Evolutionary conservation across 2,888 invertebrate genomes (phyloP).

Genomic region (Dascillus cervinus): DNA sequence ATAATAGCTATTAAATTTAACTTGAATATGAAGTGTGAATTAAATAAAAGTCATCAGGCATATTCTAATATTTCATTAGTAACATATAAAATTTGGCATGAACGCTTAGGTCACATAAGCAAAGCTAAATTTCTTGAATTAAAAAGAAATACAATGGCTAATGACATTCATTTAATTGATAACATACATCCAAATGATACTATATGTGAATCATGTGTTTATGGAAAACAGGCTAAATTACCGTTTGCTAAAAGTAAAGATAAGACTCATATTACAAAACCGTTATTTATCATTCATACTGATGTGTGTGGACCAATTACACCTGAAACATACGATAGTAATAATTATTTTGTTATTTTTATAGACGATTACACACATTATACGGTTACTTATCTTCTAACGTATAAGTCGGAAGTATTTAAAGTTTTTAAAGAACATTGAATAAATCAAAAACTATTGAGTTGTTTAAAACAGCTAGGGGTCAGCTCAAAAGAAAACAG

Average conservation of each 20-base stretch:
- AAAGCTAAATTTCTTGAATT: constrained; percentile 21
- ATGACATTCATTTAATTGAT: constrained; percentile 16
- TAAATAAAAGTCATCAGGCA: constrained; percentile 1
- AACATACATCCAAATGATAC: constrained; percentile 8
- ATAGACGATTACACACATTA: too few species aligned
- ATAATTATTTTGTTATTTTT: too few species aligned
- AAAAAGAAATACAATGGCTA: constrained; percentile 23
- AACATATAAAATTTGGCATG: constrained; percentile 25
- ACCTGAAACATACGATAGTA: too few species aligned
- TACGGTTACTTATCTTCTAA: too few species aligned
- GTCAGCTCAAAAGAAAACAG: too few species aligned
- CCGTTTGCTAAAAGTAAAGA: too few species aligned
- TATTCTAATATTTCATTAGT: constrained; percentile 2
- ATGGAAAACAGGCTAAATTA: too few species aligned
- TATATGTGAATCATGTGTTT: constrained; percentile 13
- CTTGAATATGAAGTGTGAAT: too few species aligned
- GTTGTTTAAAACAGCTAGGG: too few species aligned
- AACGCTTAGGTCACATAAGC: constrained; percentile 26
- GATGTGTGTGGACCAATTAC: too few species aligned
- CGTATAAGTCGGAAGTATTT: background rate
- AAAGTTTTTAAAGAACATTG: background rate
- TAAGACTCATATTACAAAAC: too few species aligned
- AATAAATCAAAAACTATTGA: constrained; percentile 8
- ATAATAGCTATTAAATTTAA: constrained; percentile 17
- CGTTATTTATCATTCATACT: too few species aligned